These are phyloP conservation scores for Andrena praecox DNA, from an alignment of 2,888 invertebrate species.

Conservation along the genomic window DNA sequence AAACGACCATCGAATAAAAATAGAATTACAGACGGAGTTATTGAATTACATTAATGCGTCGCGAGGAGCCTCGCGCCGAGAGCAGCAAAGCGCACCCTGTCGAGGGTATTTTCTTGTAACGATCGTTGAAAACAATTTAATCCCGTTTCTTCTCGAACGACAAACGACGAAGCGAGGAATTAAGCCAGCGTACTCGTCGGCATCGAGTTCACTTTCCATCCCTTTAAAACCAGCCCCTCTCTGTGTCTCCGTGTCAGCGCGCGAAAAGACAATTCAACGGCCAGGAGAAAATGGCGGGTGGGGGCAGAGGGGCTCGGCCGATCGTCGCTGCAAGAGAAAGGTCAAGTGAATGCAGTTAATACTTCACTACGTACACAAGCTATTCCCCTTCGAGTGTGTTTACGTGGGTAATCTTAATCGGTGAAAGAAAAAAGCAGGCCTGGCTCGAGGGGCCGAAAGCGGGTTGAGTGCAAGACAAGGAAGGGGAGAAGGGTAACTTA, in stretches of 20 bases:
- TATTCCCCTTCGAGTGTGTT: constrained; percentile 74
- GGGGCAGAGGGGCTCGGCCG: constrained; percentile 6
- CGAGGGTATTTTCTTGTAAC: constrained; percentile 27
- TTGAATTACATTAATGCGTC: constrained; percentile 38
- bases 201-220: constrained; percentile 55
- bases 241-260: constrained; percentile 48
- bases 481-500: constrained; percentile 36
- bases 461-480: constrained; percentile 66
- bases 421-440: constrained; percentile 54
- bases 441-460: constrained; percentile 52
- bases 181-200: constrained; percentile 39
- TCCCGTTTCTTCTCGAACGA: constrained; percentile 30
- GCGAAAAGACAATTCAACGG: constrained; percentile 51
- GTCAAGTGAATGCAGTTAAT: constrained; percentile 77
- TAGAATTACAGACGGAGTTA: neutral
- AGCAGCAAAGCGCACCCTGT: neutral
- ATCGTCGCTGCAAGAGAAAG: constrained; percentile 64
- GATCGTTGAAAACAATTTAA: constrained; percentile 49
- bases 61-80: constrained; percentile 6
- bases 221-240: constrained; percentile 21
- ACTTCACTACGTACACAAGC: constrained; percentile 62
- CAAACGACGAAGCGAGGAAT: constrained; percentile 47
- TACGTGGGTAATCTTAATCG: constrained; percentile 83
- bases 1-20: constrained; percentile 20
- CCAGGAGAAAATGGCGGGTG: constrained; percentile 14